These are phyloP conservation scores for Acheta domesticus DNA, from an alignment of 2,888 invertebrate species.

Conservation along the genomic window DNA sequence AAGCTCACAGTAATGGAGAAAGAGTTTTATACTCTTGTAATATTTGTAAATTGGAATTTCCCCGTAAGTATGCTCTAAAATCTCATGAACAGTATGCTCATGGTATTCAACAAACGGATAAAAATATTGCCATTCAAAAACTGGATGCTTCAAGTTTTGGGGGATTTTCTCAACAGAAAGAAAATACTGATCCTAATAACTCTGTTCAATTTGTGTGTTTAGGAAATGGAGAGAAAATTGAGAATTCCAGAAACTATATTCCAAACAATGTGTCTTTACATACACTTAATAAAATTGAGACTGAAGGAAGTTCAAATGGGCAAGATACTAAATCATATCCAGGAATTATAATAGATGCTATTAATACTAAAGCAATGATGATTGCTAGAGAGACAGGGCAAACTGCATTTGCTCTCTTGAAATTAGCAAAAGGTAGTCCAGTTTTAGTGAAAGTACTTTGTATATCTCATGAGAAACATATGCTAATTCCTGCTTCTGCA, in stretches of 20 bases:
- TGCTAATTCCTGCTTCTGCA: conserved; percentile 3
- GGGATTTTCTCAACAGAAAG: background rate
- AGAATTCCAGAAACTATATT: background rate
- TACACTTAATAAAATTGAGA: background rate
- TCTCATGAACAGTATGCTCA: conserved; percentile 59
- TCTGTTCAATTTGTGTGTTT: background rate
- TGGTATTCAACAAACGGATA: conserved; percentile 43
- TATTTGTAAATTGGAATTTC: conserved; percentile 55
- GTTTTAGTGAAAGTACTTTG: background rate
- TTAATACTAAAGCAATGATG: conserved; percentile 18
- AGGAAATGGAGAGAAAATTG: conserved; percentile 18
- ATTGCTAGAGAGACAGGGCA: background rate
- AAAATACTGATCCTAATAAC: background rate
- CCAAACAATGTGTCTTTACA: background rate
- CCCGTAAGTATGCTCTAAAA: conserved; percentile 53
- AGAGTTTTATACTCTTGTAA: conserved; percentile 55
- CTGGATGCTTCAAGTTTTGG: background rate
- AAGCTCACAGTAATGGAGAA: conserved; percentile 51
- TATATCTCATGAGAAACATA: background rate
- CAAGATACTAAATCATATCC: background rate
- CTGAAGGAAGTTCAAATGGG: background rate
- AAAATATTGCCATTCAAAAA: background rate
- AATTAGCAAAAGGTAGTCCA: background rate
- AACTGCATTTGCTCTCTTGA: background rate
- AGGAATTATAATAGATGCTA: background rate